Evolutionary conservation across 2,888 invertebrate species (phyloP).

Genomic region (Rhagonycha lutea): DNA sequence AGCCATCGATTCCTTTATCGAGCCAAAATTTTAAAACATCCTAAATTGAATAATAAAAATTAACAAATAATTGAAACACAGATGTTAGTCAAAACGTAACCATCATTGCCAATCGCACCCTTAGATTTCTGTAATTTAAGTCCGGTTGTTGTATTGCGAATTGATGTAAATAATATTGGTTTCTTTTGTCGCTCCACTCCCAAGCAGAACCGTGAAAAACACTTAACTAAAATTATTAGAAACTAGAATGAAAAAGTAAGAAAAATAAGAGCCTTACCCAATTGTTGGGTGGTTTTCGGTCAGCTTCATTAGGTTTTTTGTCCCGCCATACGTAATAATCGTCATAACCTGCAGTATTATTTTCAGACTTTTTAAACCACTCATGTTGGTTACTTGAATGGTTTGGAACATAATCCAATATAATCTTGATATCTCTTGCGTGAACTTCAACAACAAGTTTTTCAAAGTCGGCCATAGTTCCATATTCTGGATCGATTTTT

Average conservation of each 20-base stretch:
- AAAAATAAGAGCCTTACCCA: conserved; percentile 64
- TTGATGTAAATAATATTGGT: conserved; percentile 78
- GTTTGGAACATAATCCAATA: conserved; percentile 57
- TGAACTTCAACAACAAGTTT: conserved; percentile 62
- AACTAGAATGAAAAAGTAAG: background rate
- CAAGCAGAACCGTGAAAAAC: conserved; percentile 45
- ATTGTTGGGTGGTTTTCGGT: conserved; percentile 69
- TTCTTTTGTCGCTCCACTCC: conserved; percentile 32
- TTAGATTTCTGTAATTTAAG: conserved; percentile 75
- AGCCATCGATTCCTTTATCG: conserved; percentile 82
- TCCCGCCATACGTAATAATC: conserved; percentile 82
- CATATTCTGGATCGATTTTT: conserved; percentile 73
- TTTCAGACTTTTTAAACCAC: conserved; percentile 79
- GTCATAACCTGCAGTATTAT: conserved; percentile 64
- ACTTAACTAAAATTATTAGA: conserved; percentile 38
- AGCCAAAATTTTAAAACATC: conserved; percentile 78
- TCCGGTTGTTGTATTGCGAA: conserved; percentile 78
- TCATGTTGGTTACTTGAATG: conserved; percentile 78
- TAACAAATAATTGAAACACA: background rate
- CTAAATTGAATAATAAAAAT: conserved; percentile 48
- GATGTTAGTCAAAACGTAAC: conserved; percentile 34
- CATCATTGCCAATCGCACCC: conserved; percentile 69
- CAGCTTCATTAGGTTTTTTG: conserved; percentile 53
- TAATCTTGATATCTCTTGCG: conserved; percentile 57
- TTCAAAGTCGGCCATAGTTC: conserved; percentile 73